These are phyloP conservation scores for Diplodus sargus DNA, from an alignment of 2,797 vertebrate species.

Conservation along the genomic window DNA sequence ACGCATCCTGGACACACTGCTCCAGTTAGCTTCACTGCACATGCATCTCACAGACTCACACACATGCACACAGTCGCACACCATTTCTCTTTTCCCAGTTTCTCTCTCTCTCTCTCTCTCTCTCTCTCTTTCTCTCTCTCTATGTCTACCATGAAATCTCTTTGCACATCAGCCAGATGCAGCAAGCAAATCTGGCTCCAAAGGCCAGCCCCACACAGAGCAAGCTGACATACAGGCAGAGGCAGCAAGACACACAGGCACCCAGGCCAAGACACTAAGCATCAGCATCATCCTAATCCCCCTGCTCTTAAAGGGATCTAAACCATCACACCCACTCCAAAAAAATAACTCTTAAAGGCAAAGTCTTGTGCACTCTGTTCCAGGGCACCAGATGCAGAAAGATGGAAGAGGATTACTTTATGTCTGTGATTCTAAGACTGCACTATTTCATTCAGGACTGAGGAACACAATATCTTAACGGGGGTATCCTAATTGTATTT, in stretches of 20 bases:
- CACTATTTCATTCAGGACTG: background rate
- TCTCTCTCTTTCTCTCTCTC: conserved; percentile 22
- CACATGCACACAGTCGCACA: conserved; percentile 26
- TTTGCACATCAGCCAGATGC: conserved; percentile 70
- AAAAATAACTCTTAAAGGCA: conserved; percentile 68
- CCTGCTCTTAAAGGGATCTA: conserved; percentile 63
- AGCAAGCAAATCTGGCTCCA: conserved; percentile 66
- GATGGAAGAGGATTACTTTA: conserved; percentile 10
- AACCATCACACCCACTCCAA: conserved; percentile 64
- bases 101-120: background rate
- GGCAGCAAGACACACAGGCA: conserved; percentile 67
- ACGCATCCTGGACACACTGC: conserved; percentile 71
- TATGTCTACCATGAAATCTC: conserved; percentile 67
- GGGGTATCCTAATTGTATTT: background rate
- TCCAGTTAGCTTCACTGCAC: conserved; percentile 79
- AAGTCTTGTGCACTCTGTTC: conserved; percentile 44
- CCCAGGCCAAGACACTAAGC: conserved; percentile 73
- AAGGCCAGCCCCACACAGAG: conserved; percentile 66
- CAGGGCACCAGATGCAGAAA: conserved; percentile 26
- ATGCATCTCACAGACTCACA: conserved; percentile 54
- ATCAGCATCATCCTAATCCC: conserved; percentile 78
- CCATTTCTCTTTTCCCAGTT: conserved; percentile 15
- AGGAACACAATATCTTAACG: background rate
- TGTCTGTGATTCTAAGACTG: background rate
- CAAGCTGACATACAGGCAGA: conserved; percentile 71